Evolutionary conservation across 1,140 invertebrate species (phyloP), one percentile per base, ranked within the genome.

Genomic region (Pogonomyrmex californicus): DNA sequence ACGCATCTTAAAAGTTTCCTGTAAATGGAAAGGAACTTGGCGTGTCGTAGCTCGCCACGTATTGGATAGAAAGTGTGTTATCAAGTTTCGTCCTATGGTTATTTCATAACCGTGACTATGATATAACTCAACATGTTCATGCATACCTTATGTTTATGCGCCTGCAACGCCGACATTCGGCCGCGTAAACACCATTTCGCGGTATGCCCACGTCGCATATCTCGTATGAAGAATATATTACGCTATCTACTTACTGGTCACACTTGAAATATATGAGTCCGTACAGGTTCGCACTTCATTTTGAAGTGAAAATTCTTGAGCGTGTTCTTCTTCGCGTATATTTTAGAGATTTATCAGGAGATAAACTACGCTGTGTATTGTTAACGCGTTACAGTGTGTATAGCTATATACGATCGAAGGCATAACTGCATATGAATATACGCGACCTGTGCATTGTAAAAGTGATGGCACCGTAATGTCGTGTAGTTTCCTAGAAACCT

Each of bases 41-140:
- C 33, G 60, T 9, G 23, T 23, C 41, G 41, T 10, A 44, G 66
- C 17, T 56, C n/a, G 56, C 47, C 78, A 17, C 30, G 65, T 56
- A n/a, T 38, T 30, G 51, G 66, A 87, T 82, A 76, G 86, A 88
- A 89, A 91, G 68, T 87, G 63, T 77, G 70, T 91, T 91, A 91
- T 89, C 88, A 88, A 91, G 88, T 91, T 91, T 86, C 86, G 86
- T 85, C 63, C 79, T 79, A 91, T 91, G 90, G 86, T 91, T 91
- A 91, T 91, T 91, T 91, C 82, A 87, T 91, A 89, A 83, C 82
- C 71, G n/a, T n/a, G 56, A 65, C 85, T 66, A 51, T 56, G 86
- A 70, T 88, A 89, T 91, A 85, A 91, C 76, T 90, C 89, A 82
- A 86, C 76, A 77, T 71, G 62, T 88, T 90, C 86, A 82, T 90